Percentiles rank a stretch among this genome's conserved stretches.
These are phyloP conservation scores for Enchytraeus crypticus DNA, from an alignment of 2,888 invertebrate genomes.

Conservation along the genomic window DNA sequence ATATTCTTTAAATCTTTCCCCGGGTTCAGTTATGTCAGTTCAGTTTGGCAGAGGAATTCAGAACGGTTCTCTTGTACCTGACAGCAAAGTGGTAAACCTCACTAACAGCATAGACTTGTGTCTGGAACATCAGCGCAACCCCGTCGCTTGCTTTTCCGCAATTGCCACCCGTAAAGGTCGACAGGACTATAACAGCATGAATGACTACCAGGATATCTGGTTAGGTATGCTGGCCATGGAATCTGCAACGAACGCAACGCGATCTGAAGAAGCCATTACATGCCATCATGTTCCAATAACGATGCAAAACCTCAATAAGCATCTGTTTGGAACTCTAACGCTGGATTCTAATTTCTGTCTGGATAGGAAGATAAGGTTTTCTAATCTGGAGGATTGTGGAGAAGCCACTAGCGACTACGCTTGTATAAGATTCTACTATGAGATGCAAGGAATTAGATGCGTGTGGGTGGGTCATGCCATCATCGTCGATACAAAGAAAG, in stretches of 20 bases:
- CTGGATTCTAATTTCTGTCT: not conserved
- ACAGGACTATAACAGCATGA: constrained; percentile 27
- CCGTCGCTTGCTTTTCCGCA: constrained; percentile 30
- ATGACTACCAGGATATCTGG: constrained; percentile 34
- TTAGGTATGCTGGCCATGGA: constrained; percentile 36
- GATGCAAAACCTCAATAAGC: not conserved
- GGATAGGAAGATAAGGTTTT: not conserved
- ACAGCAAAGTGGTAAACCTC: constrained; percentile 35
- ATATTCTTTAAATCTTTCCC: not conserved
- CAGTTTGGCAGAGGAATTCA: constrained; percentile 31
- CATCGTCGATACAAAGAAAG: too few species aligned
- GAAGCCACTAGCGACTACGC: not conserved
- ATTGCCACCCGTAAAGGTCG: not conserved
- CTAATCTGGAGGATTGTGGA: not conserved
- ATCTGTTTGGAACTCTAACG: not conserved
- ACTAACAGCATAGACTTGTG: constrained; percentile 38
- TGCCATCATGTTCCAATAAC: constrained; percentile 33
- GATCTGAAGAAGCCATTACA: constrained; percentile 28
- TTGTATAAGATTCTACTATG: not conserved
- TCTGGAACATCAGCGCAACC: constrained; percentile 33
- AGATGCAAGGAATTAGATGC: not conserved
- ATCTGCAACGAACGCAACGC: constrained; percentile 31
- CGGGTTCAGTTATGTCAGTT: constrained; percentile 24
- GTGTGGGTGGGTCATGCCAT: not conserved
- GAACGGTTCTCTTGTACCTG: constrained; percentile 33